phyloP scores from a whole-genome alignment of 2,888 invertebrate species.

The Dolichopus griseipennis region DNA sequence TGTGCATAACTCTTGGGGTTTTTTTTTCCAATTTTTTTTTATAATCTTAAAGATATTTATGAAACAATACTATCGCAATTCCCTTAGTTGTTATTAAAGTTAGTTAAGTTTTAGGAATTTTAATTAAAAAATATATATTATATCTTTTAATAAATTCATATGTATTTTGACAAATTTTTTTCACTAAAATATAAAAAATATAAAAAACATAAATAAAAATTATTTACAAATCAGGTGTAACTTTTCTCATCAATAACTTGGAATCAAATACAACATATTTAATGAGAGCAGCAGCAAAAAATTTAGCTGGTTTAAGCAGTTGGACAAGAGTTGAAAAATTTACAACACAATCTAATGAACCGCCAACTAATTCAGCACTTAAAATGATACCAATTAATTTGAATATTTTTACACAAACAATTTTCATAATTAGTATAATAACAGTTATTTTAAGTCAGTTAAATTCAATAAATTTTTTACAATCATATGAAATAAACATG shows the following conservation, averaged over 20 bases:
- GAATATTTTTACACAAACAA: background rate
- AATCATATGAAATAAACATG: background rate
- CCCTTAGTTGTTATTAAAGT: no score
- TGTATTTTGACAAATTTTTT: no score
- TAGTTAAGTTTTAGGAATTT: no score
- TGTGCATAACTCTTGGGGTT: no score
- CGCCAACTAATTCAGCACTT: slow-evolving; percentile 26
- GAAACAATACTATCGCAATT: no score
- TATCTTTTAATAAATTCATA: no score
- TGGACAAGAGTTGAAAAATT: slow-evolving; percentile 38
- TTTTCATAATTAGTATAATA: background rate
- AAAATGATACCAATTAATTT: background rate
- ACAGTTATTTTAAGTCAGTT: background rate
- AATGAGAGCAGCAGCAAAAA: slow-evolving; percentile 48
- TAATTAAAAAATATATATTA: no score
- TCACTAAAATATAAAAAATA: no score
- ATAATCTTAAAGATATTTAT: no score
- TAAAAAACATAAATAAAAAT: no score
- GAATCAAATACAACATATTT: slow-evolving; percentile 47
- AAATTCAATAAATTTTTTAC: background rate
- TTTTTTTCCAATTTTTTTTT: no score
- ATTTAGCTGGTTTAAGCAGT: slow-evolving; percentile 48
- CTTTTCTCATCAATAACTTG: slow-evolving; percentile 45
- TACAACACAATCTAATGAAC: slow-evolving; percentile 37
- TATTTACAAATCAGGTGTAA: slow-evolving; percentile 39